Evolutionary conservation across 2,797 vertebrate species (phyloP).

Genomic region (Catharus ustulatus): DNA sequence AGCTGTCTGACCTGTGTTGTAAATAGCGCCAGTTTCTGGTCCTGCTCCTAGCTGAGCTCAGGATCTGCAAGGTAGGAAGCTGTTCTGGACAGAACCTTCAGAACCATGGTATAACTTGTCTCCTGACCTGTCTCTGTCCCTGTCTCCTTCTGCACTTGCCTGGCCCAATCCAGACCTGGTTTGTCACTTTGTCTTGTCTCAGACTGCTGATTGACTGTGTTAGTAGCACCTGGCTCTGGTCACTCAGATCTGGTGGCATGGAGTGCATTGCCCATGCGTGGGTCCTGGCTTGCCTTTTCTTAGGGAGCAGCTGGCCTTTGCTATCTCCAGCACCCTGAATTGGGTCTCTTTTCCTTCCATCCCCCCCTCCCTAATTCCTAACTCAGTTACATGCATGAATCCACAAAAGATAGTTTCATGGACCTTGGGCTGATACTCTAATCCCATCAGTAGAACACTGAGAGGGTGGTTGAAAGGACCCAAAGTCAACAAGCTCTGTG

Average conservation of each 20-base stretch:
- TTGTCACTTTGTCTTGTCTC: background rate
- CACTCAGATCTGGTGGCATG: background rate
- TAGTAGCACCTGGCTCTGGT: background rate
- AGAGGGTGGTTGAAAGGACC: background rate
- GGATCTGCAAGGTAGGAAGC: background rate
- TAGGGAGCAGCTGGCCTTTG: background rate
- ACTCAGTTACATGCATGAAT: background rate
- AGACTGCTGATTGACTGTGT: background rate
- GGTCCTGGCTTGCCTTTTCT: background rate
- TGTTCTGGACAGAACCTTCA: background rate
- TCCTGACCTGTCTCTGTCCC: background rate
- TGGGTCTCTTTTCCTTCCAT: background rate
- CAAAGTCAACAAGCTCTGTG: background rate
- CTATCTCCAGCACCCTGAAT: background rate
- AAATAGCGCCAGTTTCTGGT: background rate
- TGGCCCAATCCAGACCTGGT: background rate
- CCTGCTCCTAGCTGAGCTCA: background rate
- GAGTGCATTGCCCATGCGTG: accelerated
- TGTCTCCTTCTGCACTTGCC: background rate
- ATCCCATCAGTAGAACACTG: background rate
- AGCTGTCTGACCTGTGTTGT: background rate
- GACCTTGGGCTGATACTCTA: background rate
- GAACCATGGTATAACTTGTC: background rate
- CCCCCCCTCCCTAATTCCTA: background rate
- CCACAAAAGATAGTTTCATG: background rate